Evolutionary conservation across 2,888 invertebrate genomes (phyloP).

Genomic region (Alsophila aescularia): DNA sequence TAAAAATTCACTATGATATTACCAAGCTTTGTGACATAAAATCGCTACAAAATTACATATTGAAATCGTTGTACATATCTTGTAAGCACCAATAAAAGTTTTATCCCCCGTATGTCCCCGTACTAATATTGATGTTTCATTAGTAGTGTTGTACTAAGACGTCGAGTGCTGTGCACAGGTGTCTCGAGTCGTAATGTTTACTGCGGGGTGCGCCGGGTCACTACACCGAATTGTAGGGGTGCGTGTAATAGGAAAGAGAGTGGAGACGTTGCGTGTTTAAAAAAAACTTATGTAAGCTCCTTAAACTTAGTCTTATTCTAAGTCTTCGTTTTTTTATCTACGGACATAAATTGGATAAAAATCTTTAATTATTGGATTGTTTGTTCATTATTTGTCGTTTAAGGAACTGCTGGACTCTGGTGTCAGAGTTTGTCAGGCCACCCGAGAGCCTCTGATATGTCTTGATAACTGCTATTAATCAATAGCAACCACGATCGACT

Average conservation of each 20-base stretch:
- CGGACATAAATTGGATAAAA: too few species aligned
- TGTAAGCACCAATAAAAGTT: constrained; percentile 15
- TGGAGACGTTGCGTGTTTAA: constrained; percentile 41
- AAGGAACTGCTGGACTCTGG: too few species aligned
- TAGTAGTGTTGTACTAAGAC: constrained; percentile 50
- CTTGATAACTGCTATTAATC: too few species aligned
- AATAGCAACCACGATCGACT: too few species aligned
- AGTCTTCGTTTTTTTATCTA: too few species aligned
- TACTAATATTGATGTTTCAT: constrained; percentile 60
- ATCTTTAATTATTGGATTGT: too few species aligned
- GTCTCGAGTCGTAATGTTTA: constrained; percentile 63
- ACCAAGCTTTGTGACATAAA: too few species aligned
- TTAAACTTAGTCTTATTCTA: too few species aligned
- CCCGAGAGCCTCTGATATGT: too few species aligned
- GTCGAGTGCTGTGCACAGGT: constrained; percentile 66
- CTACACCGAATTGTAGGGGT: constrained; percentile 71
- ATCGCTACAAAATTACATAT: neutral
- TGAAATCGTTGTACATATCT: constrained; percentile 5
- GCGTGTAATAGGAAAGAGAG: constrained; percentile 43
- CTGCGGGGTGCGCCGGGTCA: constrained; percentile 64
- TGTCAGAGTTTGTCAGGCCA: too few species aligned
- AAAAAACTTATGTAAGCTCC: neutral
- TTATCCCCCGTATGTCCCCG: constrained; percentile 17
- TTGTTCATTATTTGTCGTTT: too few species aligned
- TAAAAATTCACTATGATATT: too few species aligned